Evolutionary conservation across 30 jellyfish, hydroid and myxozoan species (phyloP).

Genomic region (Hydractinia echinata): DNA sequence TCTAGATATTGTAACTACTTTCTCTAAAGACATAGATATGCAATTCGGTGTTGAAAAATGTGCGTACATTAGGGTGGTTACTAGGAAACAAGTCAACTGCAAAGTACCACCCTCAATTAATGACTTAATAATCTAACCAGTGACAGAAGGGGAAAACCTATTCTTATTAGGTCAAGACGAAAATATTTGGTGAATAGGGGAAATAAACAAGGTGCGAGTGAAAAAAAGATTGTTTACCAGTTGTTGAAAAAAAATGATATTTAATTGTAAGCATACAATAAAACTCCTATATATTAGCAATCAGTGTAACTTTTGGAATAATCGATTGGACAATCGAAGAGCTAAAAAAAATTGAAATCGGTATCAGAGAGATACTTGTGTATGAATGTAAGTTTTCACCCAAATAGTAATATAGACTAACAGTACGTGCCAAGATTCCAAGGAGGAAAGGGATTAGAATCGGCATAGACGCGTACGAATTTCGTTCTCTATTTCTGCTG

Average conservation of each 20-base stretch:
- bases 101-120: neutral
- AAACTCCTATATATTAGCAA: slow-evolving; percentile 32
- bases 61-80: slow-evolving; percentile 16
- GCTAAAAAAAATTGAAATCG: slow-evolving; percentile 28
- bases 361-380: slow-evolving; percentile 13
- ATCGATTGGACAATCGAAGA: slow-evolving; percentile 37
- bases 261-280: slow-evolving; percentile 40
- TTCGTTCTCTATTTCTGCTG: too few species aligned
- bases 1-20: slow-evolving; percentile 26
- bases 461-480: neutral
- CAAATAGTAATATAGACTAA: neutral
- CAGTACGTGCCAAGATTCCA: neutral
- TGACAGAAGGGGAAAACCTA: slow-evolving; percentile 35
- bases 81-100: slow-evolving; percentile 27
- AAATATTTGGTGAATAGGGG: slow-evolving; percentile 30
- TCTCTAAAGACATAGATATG: slow-evolving; percentile 33
- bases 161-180: slow-evolving; percentile 43
- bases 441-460: neutral
- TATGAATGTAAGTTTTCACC: slow-evolving; percentile 1
- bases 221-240: slow-evolving; percentile 27
- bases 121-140: slow-evolving; percentile 26
- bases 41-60: slow-evolving; percentile 37
- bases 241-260: slow-evolving; percentile 22
- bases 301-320: slow-evolving; percentile 29
- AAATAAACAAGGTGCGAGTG: slow-evolving; percentile 39